Base-by-base conservation (phyloP, 2,113 vertebrate species). In the Phaetusa simplex region DNA sequence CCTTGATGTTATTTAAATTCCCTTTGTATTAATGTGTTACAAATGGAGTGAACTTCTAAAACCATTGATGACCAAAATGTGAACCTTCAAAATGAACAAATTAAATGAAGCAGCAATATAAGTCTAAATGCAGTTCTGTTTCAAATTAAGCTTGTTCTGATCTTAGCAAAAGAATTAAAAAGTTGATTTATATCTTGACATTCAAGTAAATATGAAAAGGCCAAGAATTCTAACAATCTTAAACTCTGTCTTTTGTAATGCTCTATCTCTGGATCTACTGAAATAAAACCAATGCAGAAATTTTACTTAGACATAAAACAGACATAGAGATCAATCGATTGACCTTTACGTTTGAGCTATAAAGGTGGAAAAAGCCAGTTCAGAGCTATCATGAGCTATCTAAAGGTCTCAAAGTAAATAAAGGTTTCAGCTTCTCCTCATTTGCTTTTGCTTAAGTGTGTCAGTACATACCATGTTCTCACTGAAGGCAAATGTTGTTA, bases 131-230 rank as follows among this genome's bases (percentile, higher is more conserved):
- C 79, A 83, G 29, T 88, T 95, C 82, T 94, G 85, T 70, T 94
- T 94, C 88, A 90, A 91, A 95, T 95, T 90, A 95, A 91, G 52
- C 50, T 61, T 95, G 64, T 77, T 91, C 62, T 95, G 40, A 32
- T 83, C 70, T 88, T 81, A 86, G 53, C 34, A 82, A 77, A 43
- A 70, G 26, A 88, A 93, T 65, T 90, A 16, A 61, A 61, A 88
- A 42, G 49, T 58, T 90, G 34, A 83, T 94, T 96, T 93, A 34
- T 88, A 78, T 86, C 71, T 77, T 93, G 66, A 90, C 42, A 82
- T 78, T 72, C 53, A 88, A 91, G 59, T 94, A 96, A 91, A 91
- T 85, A 82, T n/a, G 49, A 40, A 72, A 88, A 80, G 29, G 22
- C 67, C 53, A 80, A 72, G 66, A 88, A 85, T 65, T 90, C 22